Evolutionary conservation across 2,797 vertebrate genomes (phyloP), one percentile per base, ranked within the genome.

Genomic region (Mormyrus hasselquistii): DNA sequence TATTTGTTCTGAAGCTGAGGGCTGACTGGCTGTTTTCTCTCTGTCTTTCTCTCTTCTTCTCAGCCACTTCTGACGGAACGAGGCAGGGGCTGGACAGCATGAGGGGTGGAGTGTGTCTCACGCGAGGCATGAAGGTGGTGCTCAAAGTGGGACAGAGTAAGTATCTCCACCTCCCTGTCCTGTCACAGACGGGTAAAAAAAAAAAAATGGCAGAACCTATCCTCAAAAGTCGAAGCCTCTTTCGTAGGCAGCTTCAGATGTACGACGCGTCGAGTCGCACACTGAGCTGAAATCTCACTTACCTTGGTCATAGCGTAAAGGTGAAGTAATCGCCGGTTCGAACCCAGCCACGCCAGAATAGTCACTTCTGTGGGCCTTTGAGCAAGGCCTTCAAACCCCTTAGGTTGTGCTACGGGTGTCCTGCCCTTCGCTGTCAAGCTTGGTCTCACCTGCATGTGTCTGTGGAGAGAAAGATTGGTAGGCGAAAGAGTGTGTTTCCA

Each of bases 81-180:
- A 93, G 92, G 89, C 95, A 96, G 90, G 96, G 96, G 14, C 92
- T 96, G 86, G 96, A 96, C 92, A 96, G 95, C 91, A 91, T 94
- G 89, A 95, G 94, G 55, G 96, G 96, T 2, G 96, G 96, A 0
- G 95, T 95, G 57, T 97, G 96, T 91, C 93, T 95, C 0, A 95
- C 95, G 3, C 93, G 93, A 91, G 95, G 96, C 87, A 97, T 97
- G 96, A 97, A 96, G 91, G 95, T 97, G 86, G 92, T 96, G 62
- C 93, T 97, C 65, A 95, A 96, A 92, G 96, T 97, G 57, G 96
- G 96, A 88, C 96, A 96, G 90, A 95, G 96, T 97, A 90, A 96
- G 96, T 95, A 88, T 52, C 89, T 57, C 83, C 59, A 83, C 82
- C 88, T 59, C 22, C 52, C 49, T 44, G 34, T 79, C 73, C 38